Base-by-base conservation (phyloP, 1,140 invertebrate species). In the Brachionus asplanchnoidis region DNA sequence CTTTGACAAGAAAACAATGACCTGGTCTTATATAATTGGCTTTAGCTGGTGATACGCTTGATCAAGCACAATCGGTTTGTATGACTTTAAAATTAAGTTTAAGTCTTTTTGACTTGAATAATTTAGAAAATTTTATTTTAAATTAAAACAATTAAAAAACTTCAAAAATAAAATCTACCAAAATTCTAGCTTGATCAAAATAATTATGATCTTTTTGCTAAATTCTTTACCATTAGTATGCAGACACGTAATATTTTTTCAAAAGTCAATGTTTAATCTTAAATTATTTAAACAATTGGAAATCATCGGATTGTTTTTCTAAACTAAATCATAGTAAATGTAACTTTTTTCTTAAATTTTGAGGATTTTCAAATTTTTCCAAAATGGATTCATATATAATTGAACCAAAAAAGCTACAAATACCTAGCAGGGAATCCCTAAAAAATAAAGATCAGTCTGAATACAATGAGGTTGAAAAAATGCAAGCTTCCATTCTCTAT, bases 391-490 rank as follows among this genome's bases (percentile, higher is more conserved):
- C 14, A 46, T 28, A 68, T 7, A 68, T 73, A 44, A 36, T 73
- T n/a, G 73, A 82, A 14, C 79, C 79, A 23, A 42, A 28, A 40
- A 60, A 20, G n/a, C 28, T 82, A 20, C 23, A 44, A 9, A 53
- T 82, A 7, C 79, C 79, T 12, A 82, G 11, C 20, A 46, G 9
- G 11, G 28, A 65, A 20, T n/a, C n/a, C 0, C 36, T 80, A 1
- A 17, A 20, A 46, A n/a, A 8, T 17, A 82, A 82, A 46, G 46
- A 40, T 60, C 17, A 1, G 2, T 60, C 28, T 9, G 79, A 60
- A 3, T 82, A 65, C 12, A 26, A 60, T 44, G 60, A 83, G 23
- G n/a, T 42, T 11, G 80, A 83, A 83, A 83, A 83, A 46, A 83
- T 66, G 56, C 60, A 40, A 17, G 42, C 60, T n/a, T 23, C 26